Evolutionary conservation across 2,888 invertebrate genomes (phyloP).

Genomic region (Lysandra coridon): DNA sequence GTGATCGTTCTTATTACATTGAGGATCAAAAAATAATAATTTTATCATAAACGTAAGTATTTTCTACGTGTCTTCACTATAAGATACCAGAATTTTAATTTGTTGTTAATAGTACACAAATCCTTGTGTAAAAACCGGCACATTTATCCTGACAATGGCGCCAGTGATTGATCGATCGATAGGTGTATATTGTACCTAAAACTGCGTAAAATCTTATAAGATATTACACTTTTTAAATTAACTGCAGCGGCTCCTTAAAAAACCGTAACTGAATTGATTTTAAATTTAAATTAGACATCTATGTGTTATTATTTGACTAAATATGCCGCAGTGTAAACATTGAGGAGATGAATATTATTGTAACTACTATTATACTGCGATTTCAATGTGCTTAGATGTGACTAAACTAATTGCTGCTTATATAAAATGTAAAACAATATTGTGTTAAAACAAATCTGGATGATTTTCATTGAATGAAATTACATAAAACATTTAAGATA

Average conservation of each 20-base stretch:
- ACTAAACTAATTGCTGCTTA: too few species aligned
- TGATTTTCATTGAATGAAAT: too few species aligned
- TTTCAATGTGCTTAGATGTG: too few species aligned
- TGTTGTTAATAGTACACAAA: background rate
- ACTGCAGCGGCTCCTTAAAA: background rate
- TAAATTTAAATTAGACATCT: background rate
- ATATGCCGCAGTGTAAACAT: conserved; percentile 12
- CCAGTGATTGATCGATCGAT: conserved; percentile 40
- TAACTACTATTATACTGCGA: background rate
- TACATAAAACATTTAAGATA: too few species aligned
- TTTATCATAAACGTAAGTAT: conserved; percentile 25
- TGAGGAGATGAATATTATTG: background rate
- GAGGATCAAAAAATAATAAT: conserved; percentile 18
- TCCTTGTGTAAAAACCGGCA: conserved; percentile 34
- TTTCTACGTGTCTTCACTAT: background rate
- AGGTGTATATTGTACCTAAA: conserved; percentile 31
- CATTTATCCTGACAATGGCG: conserved; percentile 36
- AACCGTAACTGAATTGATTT: background rate
- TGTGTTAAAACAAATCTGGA: too few species aligned
- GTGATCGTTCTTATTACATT: background rate
- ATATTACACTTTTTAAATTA: background rate
- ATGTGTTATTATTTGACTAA: background rate
- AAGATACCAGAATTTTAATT: background rate
- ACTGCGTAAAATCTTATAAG: conserved; percentile 20
- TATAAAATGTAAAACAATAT: too few species aligned